Evolutionary conservation across 2,113 vertebrate species (phyloP).

Genomic region (Zingel zingel): DNA sequence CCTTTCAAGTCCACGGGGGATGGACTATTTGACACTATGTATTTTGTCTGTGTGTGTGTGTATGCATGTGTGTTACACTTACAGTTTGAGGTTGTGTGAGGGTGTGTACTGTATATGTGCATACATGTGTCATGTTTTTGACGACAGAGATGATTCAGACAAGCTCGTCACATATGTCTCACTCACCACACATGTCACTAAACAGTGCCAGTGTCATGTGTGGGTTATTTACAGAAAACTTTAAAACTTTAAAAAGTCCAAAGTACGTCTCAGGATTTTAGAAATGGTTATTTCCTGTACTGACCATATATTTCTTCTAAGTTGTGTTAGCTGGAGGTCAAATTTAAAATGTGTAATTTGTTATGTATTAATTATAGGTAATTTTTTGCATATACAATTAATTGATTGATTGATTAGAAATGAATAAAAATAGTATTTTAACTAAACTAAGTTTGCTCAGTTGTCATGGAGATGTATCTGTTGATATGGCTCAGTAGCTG

Average conservation of each 20-base stretch:
- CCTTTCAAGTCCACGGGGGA: neutral
- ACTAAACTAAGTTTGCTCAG: no score
- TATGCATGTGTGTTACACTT: neutral
- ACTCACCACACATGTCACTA: neutral
- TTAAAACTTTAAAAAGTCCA: neutral
- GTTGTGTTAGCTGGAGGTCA: neutral
- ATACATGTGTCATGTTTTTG: neutral
- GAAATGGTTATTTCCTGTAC: neutral
- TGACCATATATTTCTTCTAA: neutral
- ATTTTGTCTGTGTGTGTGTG: neutral
- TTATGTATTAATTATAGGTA: no score
- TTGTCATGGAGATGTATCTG: no score
- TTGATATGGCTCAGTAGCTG: neutral
- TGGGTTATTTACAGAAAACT: neutral
- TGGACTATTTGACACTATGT: neutral
- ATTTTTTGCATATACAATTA: neutral
- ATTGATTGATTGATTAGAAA: no score
- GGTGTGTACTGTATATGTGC: neutral
- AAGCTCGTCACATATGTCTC: neutral
- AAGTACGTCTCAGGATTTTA: neutral
- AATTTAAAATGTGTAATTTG: no score
- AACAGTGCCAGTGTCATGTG: neutral
- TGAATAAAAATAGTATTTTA: neutral
- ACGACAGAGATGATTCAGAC: slow-evolving; percentile 20
- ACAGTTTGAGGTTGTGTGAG: neutral